A percentile compares a stretch with the other conserved stretches of the same genome.
phyloP scores from a whole-genome alignment of 2,888 invertebrate genomes.

The Drosophila leonis region DNA sequence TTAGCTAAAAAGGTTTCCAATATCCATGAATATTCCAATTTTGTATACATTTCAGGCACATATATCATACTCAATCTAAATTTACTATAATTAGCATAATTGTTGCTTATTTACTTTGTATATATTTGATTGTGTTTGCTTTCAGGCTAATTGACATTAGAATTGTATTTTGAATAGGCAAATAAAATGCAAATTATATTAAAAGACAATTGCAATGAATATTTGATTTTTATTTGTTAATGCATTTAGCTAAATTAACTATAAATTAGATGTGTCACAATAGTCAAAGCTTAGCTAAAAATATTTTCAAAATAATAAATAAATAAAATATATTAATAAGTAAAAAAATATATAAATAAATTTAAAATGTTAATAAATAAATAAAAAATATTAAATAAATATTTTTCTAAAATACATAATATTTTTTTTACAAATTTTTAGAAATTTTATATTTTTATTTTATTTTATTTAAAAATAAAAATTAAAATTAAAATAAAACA shows the following conservation, averaged over 20 bases:
- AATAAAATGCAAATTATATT: conserved; percentile 10
- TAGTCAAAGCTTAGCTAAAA: not conserved
- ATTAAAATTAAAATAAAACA: not conserved
- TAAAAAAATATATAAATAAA: not conserved
- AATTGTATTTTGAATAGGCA: conserved; percentile 10
- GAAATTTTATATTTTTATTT: no score
- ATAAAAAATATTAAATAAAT: no score
- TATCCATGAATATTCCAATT: not conserved
- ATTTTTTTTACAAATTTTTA: no score
- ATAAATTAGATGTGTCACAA: not conserved
- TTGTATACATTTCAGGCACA: not conserved
- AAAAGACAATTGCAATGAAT: conserved; percentile 6
- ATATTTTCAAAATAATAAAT: not conserved
- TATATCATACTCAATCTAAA: not conserved
- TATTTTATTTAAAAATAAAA: not conserved
- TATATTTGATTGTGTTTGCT: conserved; percentile 13
- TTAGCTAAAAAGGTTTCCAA: not conserved
- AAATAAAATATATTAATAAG: not conserved
- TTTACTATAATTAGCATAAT: not conserved
- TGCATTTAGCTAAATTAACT: not conserved
- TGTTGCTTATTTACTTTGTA: conserved; percentile 17
- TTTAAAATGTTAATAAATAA: no score
- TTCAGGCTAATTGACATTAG: conserved; percentile 13
- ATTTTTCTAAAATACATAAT: no score
- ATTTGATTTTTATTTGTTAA: not conserved